Percentiles rank a stretch among this genome's conserved stretches.
Evolutionary conservation across 1,140 invertebrate genomes (phyloP).

Genomic region (Drosophila seguyi): DNA sequence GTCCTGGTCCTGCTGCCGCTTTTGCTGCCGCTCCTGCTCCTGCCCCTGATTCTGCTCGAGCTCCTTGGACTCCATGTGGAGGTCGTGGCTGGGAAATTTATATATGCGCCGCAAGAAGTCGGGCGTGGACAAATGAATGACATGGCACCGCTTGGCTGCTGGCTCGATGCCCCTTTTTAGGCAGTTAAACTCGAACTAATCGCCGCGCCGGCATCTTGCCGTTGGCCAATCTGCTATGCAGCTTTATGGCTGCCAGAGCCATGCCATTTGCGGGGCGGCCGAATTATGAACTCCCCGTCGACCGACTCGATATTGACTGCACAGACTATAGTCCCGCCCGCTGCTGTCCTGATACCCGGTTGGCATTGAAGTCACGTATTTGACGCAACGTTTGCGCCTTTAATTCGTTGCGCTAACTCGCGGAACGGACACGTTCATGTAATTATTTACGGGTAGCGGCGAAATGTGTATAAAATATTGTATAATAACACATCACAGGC

Average conservation of each 20-base stretch:
- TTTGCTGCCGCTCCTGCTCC: constrained; percentile 1
- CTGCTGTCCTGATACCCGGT: constrained; percentile 21
- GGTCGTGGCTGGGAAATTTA: constrained; percentile 74
- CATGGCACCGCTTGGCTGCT: constrained; percentile 65
- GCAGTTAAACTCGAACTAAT: constrained; percentile 80
- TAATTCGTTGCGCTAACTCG: constrained; percentile 72
- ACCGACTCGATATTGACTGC: constrained; percentile 58
- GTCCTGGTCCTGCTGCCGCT: constrained; percentile 26
- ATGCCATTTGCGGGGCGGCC: constrained; percentile 70
- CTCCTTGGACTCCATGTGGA: constrained; percentile 40
- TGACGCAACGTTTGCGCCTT: constrained; percentile 80
- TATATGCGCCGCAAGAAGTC: constrained; percentile 76
- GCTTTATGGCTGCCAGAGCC: constrained; percentile 69
- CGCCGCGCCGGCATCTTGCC: constrained; percentile 63
- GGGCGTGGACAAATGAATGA: constrained; percentile 82
- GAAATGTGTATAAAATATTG: constrained; percentile 69
- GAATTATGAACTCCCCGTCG: constrained; percentile 79
- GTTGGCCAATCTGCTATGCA: constrained; percentile 71
- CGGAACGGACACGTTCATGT: constrained; percentile 69
- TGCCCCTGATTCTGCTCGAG: neutral
- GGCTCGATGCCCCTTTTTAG: constrained; percentile 50
- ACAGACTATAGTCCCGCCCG: constrained; percentile 23
- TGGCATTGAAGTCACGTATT: constrained; percentile 80
- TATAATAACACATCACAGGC: constrained; percentile 69
- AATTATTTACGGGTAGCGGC: constrained; percentile 78